Percentiles rank a stretch among this genome's conserved stretches.
These are phyloP conservation scores for Hydropsyche tenuis DNA, from an alignment of 1,140 invertebrate species.

Conservation along the genomic window DNA sequence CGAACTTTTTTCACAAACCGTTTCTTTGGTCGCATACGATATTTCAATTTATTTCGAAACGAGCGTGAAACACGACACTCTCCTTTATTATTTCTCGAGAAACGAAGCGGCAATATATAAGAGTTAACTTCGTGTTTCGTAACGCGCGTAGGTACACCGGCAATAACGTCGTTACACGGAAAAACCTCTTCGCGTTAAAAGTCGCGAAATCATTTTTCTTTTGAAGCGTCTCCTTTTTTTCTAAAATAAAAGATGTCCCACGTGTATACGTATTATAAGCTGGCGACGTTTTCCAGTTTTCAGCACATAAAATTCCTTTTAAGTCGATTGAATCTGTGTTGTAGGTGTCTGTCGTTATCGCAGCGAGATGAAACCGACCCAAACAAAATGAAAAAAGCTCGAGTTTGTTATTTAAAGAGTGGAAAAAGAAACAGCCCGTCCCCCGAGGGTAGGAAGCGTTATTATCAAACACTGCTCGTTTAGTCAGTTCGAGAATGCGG, in stretches of 20 bases:
- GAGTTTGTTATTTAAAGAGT: slow-evolving; percentile 7
- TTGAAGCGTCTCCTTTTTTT: neutral
- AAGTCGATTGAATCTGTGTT: slow-evolving; percentile 38
- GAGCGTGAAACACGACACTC: neutral
- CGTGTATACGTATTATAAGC: neutral
- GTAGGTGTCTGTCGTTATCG: slow-evolving; percentile 8
- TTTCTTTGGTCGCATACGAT: neutral
- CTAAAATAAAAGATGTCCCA: neutral
- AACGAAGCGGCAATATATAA: neutral
- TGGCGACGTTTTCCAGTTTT: slow-evolving; percentile 35
- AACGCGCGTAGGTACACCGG: neutral
- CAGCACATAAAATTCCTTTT: slow-evolving; percentile 44
- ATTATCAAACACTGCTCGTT: no score
- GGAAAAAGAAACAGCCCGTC: no score
- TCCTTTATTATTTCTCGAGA: neutral
- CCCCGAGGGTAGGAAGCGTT: no score
- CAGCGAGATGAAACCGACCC: slow-evolving; percentile 17
- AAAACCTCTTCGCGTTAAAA: slow-evolving; percentile 12
- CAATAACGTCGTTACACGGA: slow-evolving; percentile 21
- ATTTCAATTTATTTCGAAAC: neutral
- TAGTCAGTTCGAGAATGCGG: no score
- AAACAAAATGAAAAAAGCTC: slow-evolving; percentile 6
- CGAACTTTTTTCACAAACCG: no score
- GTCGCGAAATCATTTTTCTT: slow-evolving; percentile 15
- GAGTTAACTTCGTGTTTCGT: slow-evolving; percentile 7